These are phyloP conservation scores for Lutra lutra DNA, from an alignment of 2,797 vertebrate genomes.

Conservation along the genomic window DNA sequence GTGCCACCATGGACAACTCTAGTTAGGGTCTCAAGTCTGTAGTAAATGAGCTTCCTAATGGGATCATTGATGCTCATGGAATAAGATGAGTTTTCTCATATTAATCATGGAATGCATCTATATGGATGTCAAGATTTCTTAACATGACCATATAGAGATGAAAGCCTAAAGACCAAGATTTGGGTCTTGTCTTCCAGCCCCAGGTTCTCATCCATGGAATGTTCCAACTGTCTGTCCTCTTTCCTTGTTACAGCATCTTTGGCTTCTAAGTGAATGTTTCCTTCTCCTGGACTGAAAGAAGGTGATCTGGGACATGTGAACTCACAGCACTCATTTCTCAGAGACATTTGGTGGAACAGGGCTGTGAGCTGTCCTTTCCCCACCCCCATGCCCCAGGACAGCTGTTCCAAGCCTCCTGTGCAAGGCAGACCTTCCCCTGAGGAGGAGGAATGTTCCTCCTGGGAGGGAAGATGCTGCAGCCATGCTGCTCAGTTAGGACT, in stretches of 20 bases:
- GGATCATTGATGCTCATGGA: neutral
- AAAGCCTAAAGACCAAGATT: neutral
- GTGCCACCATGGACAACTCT: neutral
- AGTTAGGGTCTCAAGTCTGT: neutral
- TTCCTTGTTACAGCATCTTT: accelerated
- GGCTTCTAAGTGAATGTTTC: accelerated
- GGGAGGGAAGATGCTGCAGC: accelerated
- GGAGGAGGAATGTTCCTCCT: neutral
- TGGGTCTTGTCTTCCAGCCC: neutral
- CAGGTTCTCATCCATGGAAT: neutral
- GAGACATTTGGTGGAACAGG: neutral
- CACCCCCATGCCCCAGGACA: accelerated
- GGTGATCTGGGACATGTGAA: neutral
- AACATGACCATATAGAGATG: neutral
- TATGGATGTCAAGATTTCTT: neutral
- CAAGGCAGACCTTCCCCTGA: neutral
- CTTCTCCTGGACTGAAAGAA: neutral
- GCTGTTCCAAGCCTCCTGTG: neutral
- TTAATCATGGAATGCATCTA: neutral
- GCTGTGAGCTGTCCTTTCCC: too few relatives aligned
- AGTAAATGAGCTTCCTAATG: neutral
- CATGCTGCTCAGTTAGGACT: neutral
- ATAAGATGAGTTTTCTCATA: neutral
- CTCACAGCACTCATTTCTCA: neutral
- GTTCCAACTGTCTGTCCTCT: accelerated